Evolutionary conservation across 2,113 vertebrate genomes (phyloP), one percentile per base, ranked within the genome.

Genomic region (Herpetotheres cachinnans): DNA sequence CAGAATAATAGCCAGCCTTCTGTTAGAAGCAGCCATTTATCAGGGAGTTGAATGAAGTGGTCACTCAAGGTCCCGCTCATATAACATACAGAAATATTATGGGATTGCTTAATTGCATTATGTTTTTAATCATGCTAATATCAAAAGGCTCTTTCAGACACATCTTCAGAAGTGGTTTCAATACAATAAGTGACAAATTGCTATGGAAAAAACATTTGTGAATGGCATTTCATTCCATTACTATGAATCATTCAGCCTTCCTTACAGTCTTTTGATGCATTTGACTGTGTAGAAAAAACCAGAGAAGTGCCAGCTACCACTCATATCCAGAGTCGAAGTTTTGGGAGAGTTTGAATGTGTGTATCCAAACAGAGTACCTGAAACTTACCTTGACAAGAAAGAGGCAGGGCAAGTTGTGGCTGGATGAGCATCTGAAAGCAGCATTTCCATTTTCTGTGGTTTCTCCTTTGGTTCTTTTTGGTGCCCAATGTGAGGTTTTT

Each of bases 141-240:
- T 97, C 94, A 96, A 95, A 95, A 93, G 89, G 44, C 83, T 94
- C 50, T 86, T 87, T 80, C 62, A 95, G 74, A 91, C 62, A 32
- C 49, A 26, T 94, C 84, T 95, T 95, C 84, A 96, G 74, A 95
- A 96, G 94, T 95, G 89, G 94, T 96, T 97, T 95, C 74, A 95
- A 96, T 97, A 97, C 91, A 97, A 91, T 95, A 96, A 95, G 89
- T 73, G 93, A 88, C 82, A 94, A 96, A 97, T 80, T 86, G n/a
- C 63, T 83, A 92, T 90, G 95, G 93, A 95, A 96, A 96, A 95
- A 95, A 69, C 67, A 73, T 93, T 96, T 93, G 78, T 88, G 78
- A 97, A 91, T 82, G 84, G 87, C 67, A 74, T 96, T 95, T 97
- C 50, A 88, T 97, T 97, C 91, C 91, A 52, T 1, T 26, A 38